phyloP scores from a whole-genome alignment of 2,888 invertebrate species.

The Eledona agricola region DNA sequence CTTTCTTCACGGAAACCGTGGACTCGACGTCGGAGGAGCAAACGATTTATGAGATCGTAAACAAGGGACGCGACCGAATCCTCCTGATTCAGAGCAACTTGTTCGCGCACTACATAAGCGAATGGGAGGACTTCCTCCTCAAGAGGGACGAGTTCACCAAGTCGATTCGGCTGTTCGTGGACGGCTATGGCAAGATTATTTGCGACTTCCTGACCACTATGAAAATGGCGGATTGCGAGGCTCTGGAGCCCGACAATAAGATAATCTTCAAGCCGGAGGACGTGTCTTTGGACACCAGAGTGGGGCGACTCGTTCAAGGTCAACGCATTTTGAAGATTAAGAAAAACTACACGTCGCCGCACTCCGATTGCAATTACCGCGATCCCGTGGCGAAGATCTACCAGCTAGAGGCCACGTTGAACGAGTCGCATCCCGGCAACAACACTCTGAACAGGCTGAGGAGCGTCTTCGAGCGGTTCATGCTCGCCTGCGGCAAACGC shows the following conservation, averaged over 20 bases:
- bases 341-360: constrained; percentile 9
- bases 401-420: constrained; percentile 26
- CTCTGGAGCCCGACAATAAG: constrained; percentile 19
- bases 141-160: constrained; percentile 19
- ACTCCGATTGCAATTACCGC: constrained; percentile 6
- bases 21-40: constrained; percentile 17
- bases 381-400: constrained; percentile 27
- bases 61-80: constrained; percentile 32
- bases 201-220: constrained; percentile 23
- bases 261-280: constrained; percentile 21
- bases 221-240: background rate
- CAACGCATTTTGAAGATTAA: constrained; percentile 4
- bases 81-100: constrained; percentile 30
- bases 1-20: constrained; percentile 25
- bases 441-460: constrained; percentile 3
- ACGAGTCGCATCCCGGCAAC: constrained; percentile 2
- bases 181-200: constrained; percentile 29
- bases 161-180: constrained; percentile 8
- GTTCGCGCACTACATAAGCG: constrained; percentile 17
- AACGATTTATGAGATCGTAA: constrained; percentile 34
- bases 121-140: constrained; percentile 30
- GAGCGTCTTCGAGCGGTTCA: constrained; percentile 14
- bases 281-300: constrained; percentile 4
- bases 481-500: constrained; percentile 5
- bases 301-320: background rate